Percentiles rank a stretch among this genome's conserved stretches.
Conservation (phyloP, 2,888 invertebrate genomes). For the Phymatocera aterrima region DNA sequence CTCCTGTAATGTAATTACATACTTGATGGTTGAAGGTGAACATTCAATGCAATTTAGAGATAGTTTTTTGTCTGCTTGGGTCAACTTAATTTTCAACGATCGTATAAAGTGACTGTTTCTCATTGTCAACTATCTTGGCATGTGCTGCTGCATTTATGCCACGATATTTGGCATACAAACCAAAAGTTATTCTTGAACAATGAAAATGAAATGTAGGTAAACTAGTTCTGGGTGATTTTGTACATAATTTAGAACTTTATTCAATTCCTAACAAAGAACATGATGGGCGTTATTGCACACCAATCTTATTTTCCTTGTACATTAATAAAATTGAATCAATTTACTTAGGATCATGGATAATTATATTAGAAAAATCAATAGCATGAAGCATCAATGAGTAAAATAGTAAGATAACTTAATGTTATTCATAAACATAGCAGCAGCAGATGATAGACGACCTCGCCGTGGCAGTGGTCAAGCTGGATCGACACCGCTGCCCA, state of each 20-base stretch:
- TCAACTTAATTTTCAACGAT: background rate
- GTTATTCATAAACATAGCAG: constrained; percentile 59
- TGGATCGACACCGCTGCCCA: constrained; percentile 65
- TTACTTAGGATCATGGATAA: background rate
- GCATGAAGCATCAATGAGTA: background rate
- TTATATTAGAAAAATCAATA: constrained; percentile 1
- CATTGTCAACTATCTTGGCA: background rate
- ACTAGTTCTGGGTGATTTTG: constrained; percentile 43
- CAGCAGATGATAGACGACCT: constrained; percentile 68
- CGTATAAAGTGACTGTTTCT: background rate
- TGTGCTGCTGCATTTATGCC: background rate
- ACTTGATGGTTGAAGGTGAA: constrained; percentile 3
- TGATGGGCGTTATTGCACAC: background rate
- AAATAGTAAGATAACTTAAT: constrained; percentile 20
- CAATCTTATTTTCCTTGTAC: background rate
- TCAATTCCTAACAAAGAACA: background rate
- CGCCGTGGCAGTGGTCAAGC: constrained; percentile 67
- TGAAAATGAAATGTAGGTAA: constrained; percentile 44
- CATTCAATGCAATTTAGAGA: background rate
- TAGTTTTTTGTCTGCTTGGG: background rate
- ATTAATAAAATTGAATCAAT: background rate
- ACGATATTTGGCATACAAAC: background rate
- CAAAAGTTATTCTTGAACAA: constrained; percentile 35
- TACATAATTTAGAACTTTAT: background rate
- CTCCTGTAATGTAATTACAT: background rate